Conservation (phyloP, 2,888 invertebrate species). For the Glaucopsyche alexis region DNA sequence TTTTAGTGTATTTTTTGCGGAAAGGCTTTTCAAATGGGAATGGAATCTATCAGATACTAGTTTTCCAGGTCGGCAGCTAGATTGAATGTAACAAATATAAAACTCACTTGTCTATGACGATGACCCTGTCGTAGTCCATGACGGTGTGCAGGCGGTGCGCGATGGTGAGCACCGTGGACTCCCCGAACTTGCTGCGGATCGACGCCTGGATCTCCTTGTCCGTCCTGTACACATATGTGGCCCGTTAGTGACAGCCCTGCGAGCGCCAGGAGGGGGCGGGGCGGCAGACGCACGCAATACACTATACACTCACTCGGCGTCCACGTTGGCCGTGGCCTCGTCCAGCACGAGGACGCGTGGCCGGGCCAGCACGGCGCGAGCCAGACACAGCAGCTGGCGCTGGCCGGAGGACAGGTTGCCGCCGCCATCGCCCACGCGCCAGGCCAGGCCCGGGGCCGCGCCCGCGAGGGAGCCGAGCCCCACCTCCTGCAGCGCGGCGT, state of each 20-base stretch:
- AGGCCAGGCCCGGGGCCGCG: conserved; percentile 80
- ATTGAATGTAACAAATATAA: too few species aligned
- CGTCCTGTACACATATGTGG: conserved; percentile 67
- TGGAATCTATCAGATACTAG: too few species aligned
- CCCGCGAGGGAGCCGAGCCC: conserved; percentile 49
- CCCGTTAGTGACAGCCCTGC: too few species aligned
- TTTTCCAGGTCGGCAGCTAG: too few species aligned
- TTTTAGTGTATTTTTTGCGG: too few species aligned
- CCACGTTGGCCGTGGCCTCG: conserved; percentile 95
- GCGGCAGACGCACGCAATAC: background rate
- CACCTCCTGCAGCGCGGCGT: conserved; percentile 86
- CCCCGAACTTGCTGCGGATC: conserved; percentile 84
- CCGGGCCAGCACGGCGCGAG: conserved; percentile 85
- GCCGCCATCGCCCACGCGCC: conserved; percentile 83
- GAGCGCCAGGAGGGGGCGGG: too few species aligned
- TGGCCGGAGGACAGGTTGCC: conserved; percentile 85
- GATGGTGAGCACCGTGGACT: conserved; percentile 89
- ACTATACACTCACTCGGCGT: conserved; percentile 83
- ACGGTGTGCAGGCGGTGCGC: conserved; percentile 92
- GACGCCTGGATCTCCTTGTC: conserved; percentile 88
- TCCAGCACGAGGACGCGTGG: conserved; percentile 85
- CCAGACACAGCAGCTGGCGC: conserved; percentile 85
- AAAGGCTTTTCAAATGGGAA: too few species aligned
- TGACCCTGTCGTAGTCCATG: conserved; percentile 89
- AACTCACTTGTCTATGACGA: conserved; percentile 87